Conservation (phyloP, 1,140 invertebrate species). For the Orchestia grillus region DNA sequence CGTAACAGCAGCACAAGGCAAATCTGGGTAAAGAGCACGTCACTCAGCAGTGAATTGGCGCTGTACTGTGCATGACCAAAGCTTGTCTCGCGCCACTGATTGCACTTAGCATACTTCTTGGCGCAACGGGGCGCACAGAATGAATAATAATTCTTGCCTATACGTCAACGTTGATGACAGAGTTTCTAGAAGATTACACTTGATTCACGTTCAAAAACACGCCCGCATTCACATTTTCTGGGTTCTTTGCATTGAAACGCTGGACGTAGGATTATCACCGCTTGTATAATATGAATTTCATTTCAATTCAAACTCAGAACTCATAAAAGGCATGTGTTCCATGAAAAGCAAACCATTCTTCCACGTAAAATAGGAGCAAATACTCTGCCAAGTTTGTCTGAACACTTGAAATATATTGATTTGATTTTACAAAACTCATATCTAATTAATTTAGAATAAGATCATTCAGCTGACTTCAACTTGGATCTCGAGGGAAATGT, state of each 20-base stretch:
- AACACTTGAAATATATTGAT: not conserved
- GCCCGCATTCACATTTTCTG: not conserved
- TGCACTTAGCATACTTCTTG: too few relatives aligned
- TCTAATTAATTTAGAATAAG: too few relatives aligned
- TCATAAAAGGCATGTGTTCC: not conserved
- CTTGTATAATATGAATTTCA: not conserved
- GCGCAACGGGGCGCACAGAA: not conserved
- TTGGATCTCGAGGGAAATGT: not conserved
- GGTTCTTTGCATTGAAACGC: not conserved
- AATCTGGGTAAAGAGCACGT: not conserved
- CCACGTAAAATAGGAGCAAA: not conserved
- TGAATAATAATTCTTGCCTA: not conserved
- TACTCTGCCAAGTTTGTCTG: not conserved
- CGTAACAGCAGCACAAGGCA: not conserved
- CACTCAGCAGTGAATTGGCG: not conserved
- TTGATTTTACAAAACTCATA: not conserved
- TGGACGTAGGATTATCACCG: not conserved
- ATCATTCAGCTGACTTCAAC: not conserved
- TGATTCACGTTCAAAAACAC: not conserved
- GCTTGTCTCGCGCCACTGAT: too few relatives aligned
- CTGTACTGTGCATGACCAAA: not conserved
- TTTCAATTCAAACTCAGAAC: not conserved
- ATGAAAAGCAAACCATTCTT: not conserved
- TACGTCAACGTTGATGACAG: not conserved
- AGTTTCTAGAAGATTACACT: not conserved